A percentile compares a stretch with the other conserved stretches of the same genome.
phyloP scores from a whole-genome alignment of 1,140 invertebrate species.

The Ceratosolen solmsi region DNA sequence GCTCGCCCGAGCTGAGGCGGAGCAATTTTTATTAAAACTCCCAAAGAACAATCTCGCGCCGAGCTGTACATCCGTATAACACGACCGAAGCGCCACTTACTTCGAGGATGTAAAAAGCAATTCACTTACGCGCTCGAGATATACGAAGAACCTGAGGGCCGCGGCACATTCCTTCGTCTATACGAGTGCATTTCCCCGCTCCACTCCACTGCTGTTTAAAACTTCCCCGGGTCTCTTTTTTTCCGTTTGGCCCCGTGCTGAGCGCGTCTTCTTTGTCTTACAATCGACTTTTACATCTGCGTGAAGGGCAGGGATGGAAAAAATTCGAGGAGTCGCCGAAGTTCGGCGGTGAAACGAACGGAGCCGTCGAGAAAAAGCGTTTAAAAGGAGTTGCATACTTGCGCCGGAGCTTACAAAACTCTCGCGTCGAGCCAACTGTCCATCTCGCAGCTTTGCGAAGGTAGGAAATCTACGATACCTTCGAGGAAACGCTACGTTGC shows the following conservation, averaged over 20 bases:
- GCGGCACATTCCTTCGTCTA: conserved; percentile 1
- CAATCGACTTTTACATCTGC: conserved; percentile 9
- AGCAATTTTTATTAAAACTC: conserved; percentile 50
- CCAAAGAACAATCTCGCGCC: conserved; percentile 35
- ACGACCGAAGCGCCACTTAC: conserved; percentile 48
- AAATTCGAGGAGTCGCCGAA: conserved; percentile 20
- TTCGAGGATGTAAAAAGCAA: conserved; percentile 44
- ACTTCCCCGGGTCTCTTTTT: not conserved
- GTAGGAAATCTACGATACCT: not conserved
- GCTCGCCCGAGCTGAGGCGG: not conserved
- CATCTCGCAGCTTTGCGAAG: not conserved
- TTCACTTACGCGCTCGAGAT: conserved; percentile 44
- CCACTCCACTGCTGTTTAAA: not conserved
- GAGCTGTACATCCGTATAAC: conserved; percentile 34
- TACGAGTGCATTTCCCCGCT: conserved; percentile 8
- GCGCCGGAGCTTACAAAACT: not conserved
- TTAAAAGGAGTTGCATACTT: conserved; percentile 10
- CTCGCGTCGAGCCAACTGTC: not conserved
- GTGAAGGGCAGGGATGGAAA: not conserved
- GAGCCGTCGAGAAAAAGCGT: conserved; percentile 1
- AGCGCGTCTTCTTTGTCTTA: too few relatives aligned
- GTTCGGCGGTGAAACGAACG: conserved; percentile 5
- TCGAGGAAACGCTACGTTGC: not conserved
- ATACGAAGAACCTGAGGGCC: not conserved
- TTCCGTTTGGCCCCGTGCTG: not conserved